phyloP scores from a whole-genome alignment of 2,888 invertebrate species.

The Drosophila cyrtoloma region DNA sequence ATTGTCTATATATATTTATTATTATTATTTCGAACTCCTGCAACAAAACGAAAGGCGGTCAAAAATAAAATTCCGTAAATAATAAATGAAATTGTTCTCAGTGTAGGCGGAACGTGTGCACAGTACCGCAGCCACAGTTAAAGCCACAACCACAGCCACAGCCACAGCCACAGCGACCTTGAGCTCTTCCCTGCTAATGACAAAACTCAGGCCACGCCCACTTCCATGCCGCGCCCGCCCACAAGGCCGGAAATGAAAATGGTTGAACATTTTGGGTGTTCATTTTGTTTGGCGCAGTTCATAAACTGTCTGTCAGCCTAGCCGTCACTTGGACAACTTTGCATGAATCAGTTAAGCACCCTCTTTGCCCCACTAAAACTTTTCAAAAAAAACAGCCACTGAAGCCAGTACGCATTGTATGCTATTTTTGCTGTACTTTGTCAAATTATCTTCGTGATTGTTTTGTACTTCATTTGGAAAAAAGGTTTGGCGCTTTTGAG shows the following conservation, averaged over 20 bases:
- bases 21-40: neutral
- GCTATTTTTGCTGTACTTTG: neutral
- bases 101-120: slow-evolving; percentile 1
- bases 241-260: slow-evolving; percentile 27
- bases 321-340: slow-evolving; percentile 3
- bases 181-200: slow-evolving; percentile 13
- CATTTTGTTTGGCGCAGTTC: neutral
- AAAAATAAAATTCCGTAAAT: neutral
- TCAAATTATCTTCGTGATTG: neutral
- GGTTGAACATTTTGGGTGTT: slow-evolving; percentile 10
- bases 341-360: slow-evolving; percentile 8
- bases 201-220: slow-evolving; percentile 9
- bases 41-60: neutral
- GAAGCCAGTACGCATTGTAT: neutral
- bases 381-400: neutral
- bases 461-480: neutral
- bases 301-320: slow-evolving; percentile 2
- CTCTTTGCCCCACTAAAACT: neutral
- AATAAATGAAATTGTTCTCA: slow-evolving; percentile 1
- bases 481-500: neutral
- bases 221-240: neutral
- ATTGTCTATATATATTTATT: neutral
- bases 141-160: too few relatives aligned
- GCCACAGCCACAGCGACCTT: slow-evolving; percentile 16
- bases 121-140: neutral